These are phyloP conservation scores for Emys orbicularis DNA, from an alignment of 2,797 vertebrate genomes.

Conservation along the genomic window DNA sequence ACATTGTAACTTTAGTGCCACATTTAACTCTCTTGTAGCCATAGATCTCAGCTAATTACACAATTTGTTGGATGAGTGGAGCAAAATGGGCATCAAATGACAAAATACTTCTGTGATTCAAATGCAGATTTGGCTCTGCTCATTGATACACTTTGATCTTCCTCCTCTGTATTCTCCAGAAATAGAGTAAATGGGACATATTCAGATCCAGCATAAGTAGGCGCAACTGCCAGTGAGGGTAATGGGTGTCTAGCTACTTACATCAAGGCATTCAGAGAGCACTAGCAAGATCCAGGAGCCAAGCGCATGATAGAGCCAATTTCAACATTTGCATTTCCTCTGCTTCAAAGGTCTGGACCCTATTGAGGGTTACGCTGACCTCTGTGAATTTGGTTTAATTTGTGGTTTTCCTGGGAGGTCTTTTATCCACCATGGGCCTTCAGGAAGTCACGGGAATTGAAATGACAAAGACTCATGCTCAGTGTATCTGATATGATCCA, in stretches of 20 bases:
- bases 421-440: background rate
- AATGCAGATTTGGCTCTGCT: background rate
- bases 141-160: constrained; percentile 22
- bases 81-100: background rate
- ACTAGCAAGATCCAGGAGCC: background rate
- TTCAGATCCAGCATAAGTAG: background rate
- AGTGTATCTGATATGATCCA: background rate
- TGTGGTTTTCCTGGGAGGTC: background rate
- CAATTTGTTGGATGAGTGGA: constrained; percentile 34
- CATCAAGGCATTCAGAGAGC: background rate
- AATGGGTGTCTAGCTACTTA: background rate
- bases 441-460: background rate
- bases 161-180: background rate
- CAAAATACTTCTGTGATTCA: constrained; percentile 37
- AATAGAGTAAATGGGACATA: constrained; percentile 43
- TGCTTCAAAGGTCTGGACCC: background rate
- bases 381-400: background rate
- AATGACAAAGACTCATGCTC: background rate
- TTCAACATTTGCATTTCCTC: background rate
- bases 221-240: constrained; percentile 44
- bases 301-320: background rate
- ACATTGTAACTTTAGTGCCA: background rate
- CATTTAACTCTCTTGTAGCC: constrained; percentile 5
- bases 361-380: background rate
- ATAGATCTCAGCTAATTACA: constrained; percentile 14